phyloP scores from a whole-genome alignment of 2,113 vertebrate species.

The Nycticebus coucang region DNA sequence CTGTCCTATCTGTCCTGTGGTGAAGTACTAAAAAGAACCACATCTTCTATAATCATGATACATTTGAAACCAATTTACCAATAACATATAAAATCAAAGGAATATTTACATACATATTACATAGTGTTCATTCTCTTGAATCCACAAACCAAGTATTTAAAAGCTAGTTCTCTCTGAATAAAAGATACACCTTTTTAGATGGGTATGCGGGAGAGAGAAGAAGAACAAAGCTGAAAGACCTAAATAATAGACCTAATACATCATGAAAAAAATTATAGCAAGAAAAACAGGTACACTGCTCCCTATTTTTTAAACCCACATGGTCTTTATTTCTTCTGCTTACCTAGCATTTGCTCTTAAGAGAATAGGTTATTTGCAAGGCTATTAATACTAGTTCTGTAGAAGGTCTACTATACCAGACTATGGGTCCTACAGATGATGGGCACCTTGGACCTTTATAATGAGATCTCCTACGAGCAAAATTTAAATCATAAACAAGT shows the following conservation, averaged over 20 bases:
- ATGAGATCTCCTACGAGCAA: background rate
- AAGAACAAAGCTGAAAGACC: background rate
- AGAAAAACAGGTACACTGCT: background rate
- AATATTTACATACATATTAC: background rate
- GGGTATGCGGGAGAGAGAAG: too few species aligned
- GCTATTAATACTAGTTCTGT: background rate
- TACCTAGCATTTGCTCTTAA: background rate
- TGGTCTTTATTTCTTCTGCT: background rate
- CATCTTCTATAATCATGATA: background rate
- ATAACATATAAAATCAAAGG: background rate
- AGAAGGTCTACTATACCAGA: background rate
- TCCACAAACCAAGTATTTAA: background rate
- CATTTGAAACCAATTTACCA: background rate
- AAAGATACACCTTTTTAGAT: background rate
- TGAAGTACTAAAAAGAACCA: background rate
- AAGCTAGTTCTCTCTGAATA: background rate
- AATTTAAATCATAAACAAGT: background rate
- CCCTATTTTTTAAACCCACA: background rate
- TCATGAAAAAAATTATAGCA: background rate
- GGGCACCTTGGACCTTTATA: background rate
- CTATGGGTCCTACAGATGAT: background rate
- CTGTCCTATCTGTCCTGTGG: too few species aligned
- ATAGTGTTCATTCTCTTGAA: background rate
- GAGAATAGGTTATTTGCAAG: background rate
- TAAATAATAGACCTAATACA: background rate